Base-by-base conservation (phyloP, 2,888 invertebrate genomes). In the Drosophila trichaetosa region DNA sequence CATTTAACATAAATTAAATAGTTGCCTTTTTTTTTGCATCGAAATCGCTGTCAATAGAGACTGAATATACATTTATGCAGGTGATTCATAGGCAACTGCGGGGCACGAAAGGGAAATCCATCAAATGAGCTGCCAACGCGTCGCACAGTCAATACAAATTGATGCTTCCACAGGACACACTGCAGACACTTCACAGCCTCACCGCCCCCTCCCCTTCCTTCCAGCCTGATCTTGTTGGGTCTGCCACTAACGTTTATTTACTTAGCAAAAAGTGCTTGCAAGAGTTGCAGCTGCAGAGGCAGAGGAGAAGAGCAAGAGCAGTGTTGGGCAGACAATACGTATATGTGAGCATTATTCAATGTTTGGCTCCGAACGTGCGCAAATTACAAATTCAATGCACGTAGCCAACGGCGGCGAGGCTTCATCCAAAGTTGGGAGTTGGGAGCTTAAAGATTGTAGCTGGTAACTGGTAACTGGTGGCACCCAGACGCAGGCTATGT, bases 381-480 rank as follows among this genome's bases (percentile, higher is more conserved):
- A 88, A 90, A 91, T 91, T 91, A 87, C 75, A 89, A 89, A 90
- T 90, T 90, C 91, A 80, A 80, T 76, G 82, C 90, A 91, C 90
- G 91, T 89, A 73, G 66, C 69, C 79, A 73, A 70, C 71, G 79
- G 80, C 74, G 82, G 79, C 74, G 51, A 63, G 56, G 79, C 70
- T 73, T 73, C 65, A 69, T 68, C 58, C 36, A 33, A 58, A 54
- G 59, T 65, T 75, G 75, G 49, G 60, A 46, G 49, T 60, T 73
- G 61, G 24, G 4, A 34, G 49, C 58, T 65, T 27, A 33, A 59
- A 56, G 65, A 73, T 73, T 66, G 36, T 42, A 24, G 46, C 46
- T 24, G 46, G 46, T 46, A 24, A 46, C 24, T 33, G 38, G 21
- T 56, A 33, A 49, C 64, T 61, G 49, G 38, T 27, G 38, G 57